Evolutionary conservation across 2,113 vertebrate genomes (phyloP).

Genomic region (Pycnonotus jocosus): DNA sequence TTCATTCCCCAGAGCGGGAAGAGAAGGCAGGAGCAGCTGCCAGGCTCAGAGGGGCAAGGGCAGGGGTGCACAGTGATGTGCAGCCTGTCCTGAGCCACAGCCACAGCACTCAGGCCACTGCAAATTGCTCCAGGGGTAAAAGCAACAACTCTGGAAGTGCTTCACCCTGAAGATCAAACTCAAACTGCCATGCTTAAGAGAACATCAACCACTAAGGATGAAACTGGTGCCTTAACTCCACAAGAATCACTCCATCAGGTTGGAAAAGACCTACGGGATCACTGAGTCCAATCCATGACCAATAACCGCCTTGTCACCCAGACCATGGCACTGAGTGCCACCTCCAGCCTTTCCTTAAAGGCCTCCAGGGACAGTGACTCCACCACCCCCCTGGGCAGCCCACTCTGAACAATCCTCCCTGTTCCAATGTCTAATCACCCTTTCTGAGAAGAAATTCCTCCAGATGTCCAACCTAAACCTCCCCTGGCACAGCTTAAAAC

Average conservation of each 20-base stretch:
- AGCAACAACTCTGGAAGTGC: not conserved
- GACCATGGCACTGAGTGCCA: not conserved
- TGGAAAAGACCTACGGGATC: not conserved
- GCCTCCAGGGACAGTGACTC: accelerated
- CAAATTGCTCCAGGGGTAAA: not conserved
- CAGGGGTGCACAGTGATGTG: accelerated
- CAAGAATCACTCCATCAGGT: accelerated
- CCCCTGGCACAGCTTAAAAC: no score
- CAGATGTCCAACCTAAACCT: not conserved
- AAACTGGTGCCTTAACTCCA: not conserved
- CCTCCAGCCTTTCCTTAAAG: accelerated
- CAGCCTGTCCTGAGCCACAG: not conserved
- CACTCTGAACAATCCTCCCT: no score
- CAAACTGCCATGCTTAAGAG: not conserved
- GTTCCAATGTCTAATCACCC: accelerated
- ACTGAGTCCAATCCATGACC: accelerated
- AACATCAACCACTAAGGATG: not conserved
- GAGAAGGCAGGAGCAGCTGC: not conserved
- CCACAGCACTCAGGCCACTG: not conserved
- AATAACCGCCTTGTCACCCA: accelerated
- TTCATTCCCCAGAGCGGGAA: accelerated
- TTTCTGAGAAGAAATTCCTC: not conserved
- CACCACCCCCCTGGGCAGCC: not conserved
- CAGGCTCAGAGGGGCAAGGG: not conserved
- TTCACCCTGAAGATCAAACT: not conserved